Conservation (phyloP, 2,888 invertebrate genomes). For the Tipula vernalis region DNA sequence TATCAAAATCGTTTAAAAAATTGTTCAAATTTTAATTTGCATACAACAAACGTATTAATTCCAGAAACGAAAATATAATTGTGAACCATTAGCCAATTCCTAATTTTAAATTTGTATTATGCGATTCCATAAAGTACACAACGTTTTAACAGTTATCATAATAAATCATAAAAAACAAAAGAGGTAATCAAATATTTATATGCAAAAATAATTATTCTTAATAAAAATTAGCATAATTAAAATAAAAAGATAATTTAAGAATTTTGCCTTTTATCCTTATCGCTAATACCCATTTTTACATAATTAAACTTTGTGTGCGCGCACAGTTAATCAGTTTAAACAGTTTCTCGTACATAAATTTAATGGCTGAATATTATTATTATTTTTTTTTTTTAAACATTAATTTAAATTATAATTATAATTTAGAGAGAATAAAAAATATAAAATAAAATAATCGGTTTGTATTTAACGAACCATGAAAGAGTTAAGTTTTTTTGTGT, state of each 20-base stretch:
- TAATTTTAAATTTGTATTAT: no score
- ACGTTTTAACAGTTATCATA: no score
- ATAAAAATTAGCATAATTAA: not conserved
- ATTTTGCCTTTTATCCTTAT: not conserved
- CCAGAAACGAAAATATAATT: no score
- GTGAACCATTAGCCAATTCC: no score
- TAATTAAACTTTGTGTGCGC: not conserved
- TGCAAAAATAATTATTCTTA: not conserved
- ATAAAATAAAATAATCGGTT: not conserved
- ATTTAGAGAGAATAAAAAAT: not conserved
- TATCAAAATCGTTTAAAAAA: no score
- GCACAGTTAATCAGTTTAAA: not conserved
- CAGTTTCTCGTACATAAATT: not conserved
- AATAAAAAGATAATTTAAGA: not conserved
- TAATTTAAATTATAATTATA: not conserved
- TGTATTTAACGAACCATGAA: not conserved
- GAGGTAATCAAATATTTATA: not conserved
- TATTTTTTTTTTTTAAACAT: not conserved
- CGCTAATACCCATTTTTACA: not conserved
- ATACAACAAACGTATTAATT: no score
- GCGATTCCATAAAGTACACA: no score
- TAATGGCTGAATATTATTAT: not conserved
- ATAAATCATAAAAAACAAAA: no score
- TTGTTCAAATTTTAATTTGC: no score
- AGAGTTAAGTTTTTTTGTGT: not conserved